Percentiles rank a stretch among this genome's conserved stretches.
Evolutionary conservation across 2,113 vertebrate genomes (phyloP).

Genomic region (Prionailurus bengalensis): DNA sequence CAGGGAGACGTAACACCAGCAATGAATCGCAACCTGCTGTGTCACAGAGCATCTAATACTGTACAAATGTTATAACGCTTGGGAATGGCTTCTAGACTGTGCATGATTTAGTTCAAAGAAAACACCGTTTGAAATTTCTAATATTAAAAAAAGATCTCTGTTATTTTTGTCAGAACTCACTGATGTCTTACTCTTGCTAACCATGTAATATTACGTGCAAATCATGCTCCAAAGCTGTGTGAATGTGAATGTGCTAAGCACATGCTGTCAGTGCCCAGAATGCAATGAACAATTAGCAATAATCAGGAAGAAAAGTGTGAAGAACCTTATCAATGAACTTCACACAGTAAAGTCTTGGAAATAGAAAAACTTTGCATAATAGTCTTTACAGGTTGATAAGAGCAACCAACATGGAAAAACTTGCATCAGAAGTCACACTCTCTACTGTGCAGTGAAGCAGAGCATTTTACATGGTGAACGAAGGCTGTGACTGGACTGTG

Average conservation of each 20-base stretch:
- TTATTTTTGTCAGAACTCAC: background rate
- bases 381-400: background rate
- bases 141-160: background rate
- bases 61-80: too few relatives aligned
- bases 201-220: background rate
- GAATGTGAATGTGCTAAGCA: rapidly evolving
- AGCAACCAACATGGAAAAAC: rapidly evolving
- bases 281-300: background rate
- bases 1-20: too few relatives aligned
- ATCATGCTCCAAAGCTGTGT: background rate
- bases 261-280: background rate
- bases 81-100: background rate
- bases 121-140: background rate
- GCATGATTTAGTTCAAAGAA: background rate
- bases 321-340: background rate
- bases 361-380: background rate
- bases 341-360: background rate
- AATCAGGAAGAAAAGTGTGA: background rate
- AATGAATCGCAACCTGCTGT: too few relatives aligned
- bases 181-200: background rate
- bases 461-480: background rate
- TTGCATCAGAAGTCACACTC: background rate
- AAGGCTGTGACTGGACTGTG: too few relatives aligned
- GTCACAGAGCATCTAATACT: too few relatives aligned
- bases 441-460: background rate